A percentile compares a stretch with the other conserved stretches of the same genome.
Evolutionary conservation across 2,888 invertebrate genomes (phyloP).

Genomic region (Ellobium chinense): DNA sequence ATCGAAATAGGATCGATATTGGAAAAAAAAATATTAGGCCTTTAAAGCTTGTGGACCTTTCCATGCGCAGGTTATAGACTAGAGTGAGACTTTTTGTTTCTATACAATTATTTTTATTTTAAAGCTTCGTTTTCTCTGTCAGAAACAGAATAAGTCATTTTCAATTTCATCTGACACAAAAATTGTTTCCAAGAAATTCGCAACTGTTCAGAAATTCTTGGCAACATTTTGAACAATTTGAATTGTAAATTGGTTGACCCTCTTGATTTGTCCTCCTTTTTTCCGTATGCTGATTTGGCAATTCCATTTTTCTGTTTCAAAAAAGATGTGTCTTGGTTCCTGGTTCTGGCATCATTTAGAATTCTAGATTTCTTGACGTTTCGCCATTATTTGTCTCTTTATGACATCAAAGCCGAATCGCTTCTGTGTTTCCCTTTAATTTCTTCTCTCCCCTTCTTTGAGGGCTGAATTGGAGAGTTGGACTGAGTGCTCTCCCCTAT

Average conservation of each 20-base stretch:
- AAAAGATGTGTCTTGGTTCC: neutral
- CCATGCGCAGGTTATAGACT: no score
- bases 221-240: neutral
- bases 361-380: neutral
- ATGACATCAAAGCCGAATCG: neutral
- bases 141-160: no score
- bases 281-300: neutral
- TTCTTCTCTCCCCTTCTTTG: neutral
- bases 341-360: neutral
- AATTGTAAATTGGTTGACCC: constrained; percentile 10
- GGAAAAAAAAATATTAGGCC: neutral
- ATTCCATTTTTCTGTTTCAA: no score
- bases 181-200: no score
- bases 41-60: neutral
- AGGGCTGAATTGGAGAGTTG: constrained; percentile 20
- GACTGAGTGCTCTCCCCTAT: constrained; percentile 21
- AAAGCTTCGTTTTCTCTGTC: no score
- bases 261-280: neutral
- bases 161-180: no score
- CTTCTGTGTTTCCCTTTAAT: constrained; percentile 20
- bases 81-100: no score
- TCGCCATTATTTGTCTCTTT: neutral
- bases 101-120: no score
- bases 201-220: no score
- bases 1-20: no score